Base-by-base conservation (phyloP, 2,113 vertebrate species). In the Antechinus flavipes region DNA sequence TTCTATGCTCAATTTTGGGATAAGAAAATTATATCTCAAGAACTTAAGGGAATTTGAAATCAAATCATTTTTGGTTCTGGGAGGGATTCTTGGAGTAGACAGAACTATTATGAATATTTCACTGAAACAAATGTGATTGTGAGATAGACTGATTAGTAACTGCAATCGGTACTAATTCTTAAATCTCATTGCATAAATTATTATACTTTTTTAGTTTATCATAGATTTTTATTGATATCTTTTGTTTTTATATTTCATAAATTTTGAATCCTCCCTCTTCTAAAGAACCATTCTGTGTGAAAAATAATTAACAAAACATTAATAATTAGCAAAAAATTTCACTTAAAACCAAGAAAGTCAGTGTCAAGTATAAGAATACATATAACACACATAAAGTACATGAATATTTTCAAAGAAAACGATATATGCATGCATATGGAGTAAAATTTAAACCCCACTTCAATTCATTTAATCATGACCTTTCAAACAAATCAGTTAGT, bases 41-140 rank as follows among this genome's bases (percentile, higher is more conserved):
- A 30, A 52, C 25, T 47, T 42, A 91, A n/a, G 35, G 26, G 26
- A 27, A 58, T 0, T 30, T 68, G 30, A 68, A 68, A 68, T 35
- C 58, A 90, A 92, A 26, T 94, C 54, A 84, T 93, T 27, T 35
- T 30, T 27, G 91, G 25, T 95, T 49, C 94, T 94, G 46, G 50
- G 58, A 91, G 89, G 8, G n/a, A 55, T 46, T 90, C 91, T 46
- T 50, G 89, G 26, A 35, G 24, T 89, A 14, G 2, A 61, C 54
- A 89, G 56, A 55, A 24, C 54, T 91, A 93, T 42, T 93, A 91
- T 58, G 23, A 46, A 58, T 93, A 24, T 61, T 91, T 91, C 54
- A 5, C 56, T 53, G 54, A 68, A 89, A 47, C 91, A 26, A 10
- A 9, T 47, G 50, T 12, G 58, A 42, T 46, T 11, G 50, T 92